phyloP scores from a whole-genome alignment of 2,797 vertebrate species.

The Acanthiza pusilla region DNA sequence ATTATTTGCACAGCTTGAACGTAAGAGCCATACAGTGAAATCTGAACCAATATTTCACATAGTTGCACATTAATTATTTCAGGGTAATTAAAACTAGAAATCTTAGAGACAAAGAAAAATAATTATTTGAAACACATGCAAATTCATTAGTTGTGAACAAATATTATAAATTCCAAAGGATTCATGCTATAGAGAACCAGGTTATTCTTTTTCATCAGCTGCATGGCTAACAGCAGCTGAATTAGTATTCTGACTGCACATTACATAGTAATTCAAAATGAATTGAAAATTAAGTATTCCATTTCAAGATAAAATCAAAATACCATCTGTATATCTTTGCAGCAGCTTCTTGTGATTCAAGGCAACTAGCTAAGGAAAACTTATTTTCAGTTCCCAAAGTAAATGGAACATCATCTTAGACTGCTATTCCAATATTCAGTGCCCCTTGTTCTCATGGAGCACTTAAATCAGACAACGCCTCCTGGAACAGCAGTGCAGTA shows the following conservation, averaged over 20 bases:
- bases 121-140: background rate
- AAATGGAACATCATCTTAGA: background rate
- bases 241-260: background rate
- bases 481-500: background rate
- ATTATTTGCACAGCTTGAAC: background rate
- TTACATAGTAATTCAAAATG: background rate
- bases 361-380: background rate
- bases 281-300: background rate
- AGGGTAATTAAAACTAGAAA: background rate
- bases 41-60: background rate
- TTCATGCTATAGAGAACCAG: background rate
- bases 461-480: background rate
- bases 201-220: background rate
- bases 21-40: background rate
- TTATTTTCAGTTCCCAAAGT: background rate
- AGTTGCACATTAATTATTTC: background rate
- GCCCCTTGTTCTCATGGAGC: background rate
- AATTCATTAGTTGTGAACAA: slow-evolving; percentile 7
- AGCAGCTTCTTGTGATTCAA: background rate
- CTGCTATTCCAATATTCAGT: background rate
- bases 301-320: background rate
- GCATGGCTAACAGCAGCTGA: background rate
- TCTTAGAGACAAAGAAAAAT: background rate
- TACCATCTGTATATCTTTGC: background rate
- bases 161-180: background rate